Percentiles rank a stretch among this genome's conserved stretches.
Conservation (phyloP, 2,113 vertebrate genomes). For the Amphiprion percula region DNA sequence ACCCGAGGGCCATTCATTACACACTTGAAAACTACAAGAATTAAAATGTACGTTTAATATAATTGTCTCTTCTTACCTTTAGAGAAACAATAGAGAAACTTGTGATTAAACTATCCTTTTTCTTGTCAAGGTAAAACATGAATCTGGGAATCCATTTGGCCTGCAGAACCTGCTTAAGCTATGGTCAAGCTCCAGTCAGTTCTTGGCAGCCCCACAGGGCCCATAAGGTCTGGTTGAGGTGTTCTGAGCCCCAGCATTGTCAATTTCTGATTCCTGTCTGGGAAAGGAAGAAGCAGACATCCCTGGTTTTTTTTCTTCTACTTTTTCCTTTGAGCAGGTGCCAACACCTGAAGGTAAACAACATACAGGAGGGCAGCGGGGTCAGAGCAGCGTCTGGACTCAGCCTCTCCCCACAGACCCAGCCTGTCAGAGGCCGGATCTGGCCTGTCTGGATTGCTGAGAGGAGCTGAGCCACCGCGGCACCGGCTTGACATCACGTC, state of each 20-base stretch:
- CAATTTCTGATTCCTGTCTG: slow-evolving; percentile 76
- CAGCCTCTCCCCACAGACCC: slow-evolving; percentile 74
- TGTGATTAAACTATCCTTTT: slow-evolving; percentile 46
- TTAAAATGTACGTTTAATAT: background rate
- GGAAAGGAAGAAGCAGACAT: slow-evolving; percentile 65
- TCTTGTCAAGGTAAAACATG: slow-evolving; percentile 36
- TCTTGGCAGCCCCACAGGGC: slow-evolving; percentile 78
- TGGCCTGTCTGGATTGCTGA: slow-evolving; percentile 69
- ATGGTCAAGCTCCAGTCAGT: slow-evolving; percentile 80
- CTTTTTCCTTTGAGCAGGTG: slow-evolving; percentile 70
- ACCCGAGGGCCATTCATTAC: slow-evolving; percentile 30
- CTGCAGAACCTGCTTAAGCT: slow-evolving; percentile 76
- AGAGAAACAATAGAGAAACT: slow-evolving; percentile 26
- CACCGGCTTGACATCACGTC: slow-evolving; percentile 73
- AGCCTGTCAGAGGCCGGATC: slow-evolving; percentile 79
- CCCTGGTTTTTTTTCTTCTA: slow-evolving; percentile 11
- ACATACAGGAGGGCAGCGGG: slow-evolving; percentile 71
- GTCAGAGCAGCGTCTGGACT: slow-evolving; percentile 77
- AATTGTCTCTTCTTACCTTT: background rate
- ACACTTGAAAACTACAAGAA: background rate
- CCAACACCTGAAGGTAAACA: slow-evolving; percentile 81
- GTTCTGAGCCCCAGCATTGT: slow-evolving; percentile 73
- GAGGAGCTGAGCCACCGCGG: slow-evolving; percentile 57
- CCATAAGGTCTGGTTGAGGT: slow-evolving; percentile 71
- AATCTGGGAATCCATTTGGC: slow-evolving; percentile 74